phyloP scores from a whole-genome alignment of 2,113 vertebrate genomes.

The Eptesicus fuscus region DNA sequence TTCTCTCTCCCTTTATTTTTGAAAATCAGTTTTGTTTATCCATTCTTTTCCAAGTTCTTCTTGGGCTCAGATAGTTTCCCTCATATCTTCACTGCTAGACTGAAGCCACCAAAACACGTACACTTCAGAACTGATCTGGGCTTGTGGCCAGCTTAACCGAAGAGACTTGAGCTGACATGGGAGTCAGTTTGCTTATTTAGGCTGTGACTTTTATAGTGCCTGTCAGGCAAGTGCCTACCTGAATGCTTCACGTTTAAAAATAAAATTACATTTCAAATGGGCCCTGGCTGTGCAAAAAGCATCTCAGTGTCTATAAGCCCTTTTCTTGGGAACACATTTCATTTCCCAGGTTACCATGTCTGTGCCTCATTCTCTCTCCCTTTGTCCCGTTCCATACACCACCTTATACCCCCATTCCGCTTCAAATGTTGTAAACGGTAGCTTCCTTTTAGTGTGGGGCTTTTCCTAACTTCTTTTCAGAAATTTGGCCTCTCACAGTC shows the following conservation, averaged over 20 bases:
- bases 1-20: not conserved
- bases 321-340: not conserved
- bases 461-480: conserved; percentile 43
- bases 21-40: not conserved
- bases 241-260: conserved; percentile 62
- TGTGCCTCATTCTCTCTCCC: conserved; percentile 23
- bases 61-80: not conserved
- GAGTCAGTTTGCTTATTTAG: conserved; percentile 65
- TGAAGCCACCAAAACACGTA: conserved; percentile 31
- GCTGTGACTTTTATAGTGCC: conserved; percentile 53
- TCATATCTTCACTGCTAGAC: conserved; percentile 5
- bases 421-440: not conserved
- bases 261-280: conserved; percentile 36
- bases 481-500: conserved; percentile 1
- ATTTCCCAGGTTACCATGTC: not conserved
- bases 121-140: conserved; percentile 51
- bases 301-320: not conserved
- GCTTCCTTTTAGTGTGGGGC: not conserved
- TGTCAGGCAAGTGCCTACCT: conserved; percentile 52
- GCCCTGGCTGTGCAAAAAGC: not conserved
- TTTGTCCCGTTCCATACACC: not conserved
- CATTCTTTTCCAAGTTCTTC: conserved; percentile 7
- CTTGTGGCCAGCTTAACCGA: conserved; percentile 15
- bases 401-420: not conserved
- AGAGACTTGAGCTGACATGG: conserved; percentile 48